Conservation (phyloP, 2,113 vertebrate species). For the Sisor rabdophorus region DNA sequence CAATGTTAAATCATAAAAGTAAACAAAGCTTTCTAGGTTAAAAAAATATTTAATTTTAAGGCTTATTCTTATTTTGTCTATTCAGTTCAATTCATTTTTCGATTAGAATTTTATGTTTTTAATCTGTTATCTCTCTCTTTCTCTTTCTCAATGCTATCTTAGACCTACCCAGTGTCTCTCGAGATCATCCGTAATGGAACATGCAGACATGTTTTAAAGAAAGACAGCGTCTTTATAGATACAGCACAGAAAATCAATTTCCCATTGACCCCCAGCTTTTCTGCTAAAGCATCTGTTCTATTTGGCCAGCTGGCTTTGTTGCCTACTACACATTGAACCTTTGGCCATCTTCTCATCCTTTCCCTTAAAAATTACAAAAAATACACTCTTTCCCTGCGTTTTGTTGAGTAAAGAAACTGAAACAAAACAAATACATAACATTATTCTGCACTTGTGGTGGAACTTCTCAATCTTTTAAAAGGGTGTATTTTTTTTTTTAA, state of each 20-base stretch:
- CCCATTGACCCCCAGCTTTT: constrained; percentile 49
- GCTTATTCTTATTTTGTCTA: neutral
- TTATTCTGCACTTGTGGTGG: neutral
- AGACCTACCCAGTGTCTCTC: constrained; percentile 34
- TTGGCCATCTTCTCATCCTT: constrained; percentile 30
- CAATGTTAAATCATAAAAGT: neutral
- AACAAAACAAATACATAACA: constrained; percentile 28
- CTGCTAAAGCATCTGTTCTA: constrained; percentile 23
- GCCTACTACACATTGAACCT: constrained; percentile 38
- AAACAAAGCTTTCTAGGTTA: constrained; percentile 4
- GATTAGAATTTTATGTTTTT: constrained; percentile 32
- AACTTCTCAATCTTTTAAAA: constrained; percentile 19
- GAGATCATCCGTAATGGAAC: constrained; percentile 35
- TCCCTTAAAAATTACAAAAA: constrained; percentile 10
- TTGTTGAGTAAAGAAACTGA: constrained; percentile 1
- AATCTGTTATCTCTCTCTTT: constrained; percentile 33
- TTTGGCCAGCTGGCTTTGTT: constrained; percentile 31
- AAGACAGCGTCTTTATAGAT: constrained; percentile 45
- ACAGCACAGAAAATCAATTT: constrained; percentile 53
- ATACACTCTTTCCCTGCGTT: neutral
- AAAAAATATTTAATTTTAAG: constrained; percentile 3
- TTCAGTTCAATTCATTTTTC: neutral
- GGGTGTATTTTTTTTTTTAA: constrained; percentile 12
- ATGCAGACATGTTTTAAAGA: constrained; percentile 44
- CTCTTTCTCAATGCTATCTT: constrained; percentile 12